Evolutionary conservation across 2,113 vertebrate genomes (phyloP).

Genomic region (Siphamia tubifer): DNA sequence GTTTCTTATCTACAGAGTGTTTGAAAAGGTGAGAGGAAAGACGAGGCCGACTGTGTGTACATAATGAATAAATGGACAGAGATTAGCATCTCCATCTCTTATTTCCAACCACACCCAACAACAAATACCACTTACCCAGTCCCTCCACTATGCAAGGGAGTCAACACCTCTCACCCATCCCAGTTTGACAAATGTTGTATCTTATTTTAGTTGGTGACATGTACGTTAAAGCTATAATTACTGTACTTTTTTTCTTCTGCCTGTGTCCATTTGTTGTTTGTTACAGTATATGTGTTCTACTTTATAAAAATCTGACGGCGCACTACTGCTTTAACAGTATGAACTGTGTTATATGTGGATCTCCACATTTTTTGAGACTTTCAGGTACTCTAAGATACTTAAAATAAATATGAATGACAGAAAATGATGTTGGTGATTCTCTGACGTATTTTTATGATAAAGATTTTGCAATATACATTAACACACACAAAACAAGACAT

Average conservation of each 20-base stretch:
- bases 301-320: slow-evolving; percentile 46
- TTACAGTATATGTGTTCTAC: slow-evolving; percentile 8
- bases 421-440: too few relatives aligned
- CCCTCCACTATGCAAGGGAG: neutral
- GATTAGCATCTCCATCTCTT: slow-evolving; percentile 5
- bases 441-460: too few relatives aligned
- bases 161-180: neutral
- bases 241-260: slow-evolving; percentile 24
- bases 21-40: slow-evolving; percentile 22
- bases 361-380: too few relatives aligned
- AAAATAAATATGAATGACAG: too few relatives aligned
- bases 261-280: slow-evolving; percentile 27
- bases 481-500: too few relatives aligned
- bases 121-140: neutral
- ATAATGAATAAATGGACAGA: slow-evolving; percentile 33
- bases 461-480: too few relatives aligned
- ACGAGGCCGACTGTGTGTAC: slow-evolving; percentile 34
- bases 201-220: slow-evolving; percentile 29
- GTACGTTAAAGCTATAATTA: slow-evolving; percentile 28
- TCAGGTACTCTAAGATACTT: too few relatives aligned
- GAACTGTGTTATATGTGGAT: slow-evolving; percentile 27
- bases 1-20: slow-evolving; percentile 32
- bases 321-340: slow-evolving; percentile 8
- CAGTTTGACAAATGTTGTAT: slow-evolving; percentile 14
- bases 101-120: neutral